Base-by-base conservation (phyloP, 2,888 invertebrate species). In the Phengaris arion region DNA sequence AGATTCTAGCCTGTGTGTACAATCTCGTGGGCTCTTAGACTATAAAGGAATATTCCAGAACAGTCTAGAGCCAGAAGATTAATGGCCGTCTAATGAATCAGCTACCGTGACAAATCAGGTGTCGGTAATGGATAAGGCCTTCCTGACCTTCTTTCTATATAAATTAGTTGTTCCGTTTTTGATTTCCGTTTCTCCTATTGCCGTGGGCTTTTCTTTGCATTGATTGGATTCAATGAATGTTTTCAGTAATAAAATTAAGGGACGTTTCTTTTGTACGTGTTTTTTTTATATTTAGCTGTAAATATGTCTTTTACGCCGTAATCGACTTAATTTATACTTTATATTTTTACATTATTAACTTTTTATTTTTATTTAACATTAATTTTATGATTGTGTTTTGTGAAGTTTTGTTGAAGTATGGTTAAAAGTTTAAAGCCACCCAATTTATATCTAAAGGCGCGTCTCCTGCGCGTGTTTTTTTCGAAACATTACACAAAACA, bases 81-180 rank as follows among this genome's bases (percentile, higher is more conserved):
- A 75, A 75, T 75, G 75, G 48, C 48, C 81, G 83, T 90, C 87
- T 90, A 91, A 90, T 91, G 89, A 91, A 90, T 91, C 90, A 90
- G 89, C 89, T 86, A 85, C 86, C 86, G 86, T 90, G 90, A 90
- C 90, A 90, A 91, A 91, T 91, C 90, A 89, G 87, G 83, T 85
- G 83, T 81, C 85, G 80, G 87, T 88, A 90, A 90, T 89, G 89
- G 90, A 88, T 88, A 89, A 87, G 84, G 86, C 85, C 83, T 87
- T 85, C 84, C 85, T 86, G 87, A 87, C 88, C 86, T 85, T 84
- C 82, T 85, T 84, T 85, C 84, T 84, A 86, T 86, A 86, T 89
- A 85, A 87, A 88, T 89, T 87, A 86, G 84, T 83, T 82, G 84
- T 85, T 88, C 88, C 89, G 83, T 84, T 84, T 86, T 85, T 85